Conservation (phyloP, 2,797 vertebrate species). For the Spatula versicolor region DNA sequence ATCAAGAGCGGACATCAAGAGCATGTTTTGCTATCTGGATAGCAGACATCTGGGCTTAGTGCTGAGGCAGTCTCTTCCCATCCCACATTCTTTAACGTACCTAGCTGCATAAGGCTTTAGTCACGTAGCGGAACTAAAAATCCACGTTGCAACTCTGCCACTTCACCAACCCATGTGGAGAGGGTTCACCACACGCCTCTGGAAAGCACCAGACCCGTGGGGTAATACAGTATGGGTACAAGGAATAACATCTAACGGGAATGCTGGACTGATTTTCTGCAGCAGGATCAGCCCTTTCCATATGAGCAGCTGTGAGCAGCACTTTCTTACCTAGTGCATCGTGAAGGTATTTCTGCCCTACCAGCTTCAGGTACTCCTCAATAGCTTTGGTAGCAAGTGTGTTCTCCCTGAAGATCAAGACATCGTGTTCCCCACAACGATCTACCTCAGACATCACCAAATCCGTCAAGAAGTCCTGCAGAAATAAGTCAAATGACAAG, state of each 20-base stretch:
- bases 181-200: background rate
- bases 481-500: conserved; percentile 49
- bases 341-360: conserved; percentile 95
- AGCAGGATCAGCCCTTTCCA: background rate
- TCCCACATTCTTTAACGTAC: background rate
- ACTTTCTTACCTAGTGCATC: conserved; percentile 90
- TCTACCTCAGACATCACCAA: conserved; percentile 97
- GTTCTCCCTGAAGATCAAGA: conserved; percentile 97
- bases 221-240: background rate
- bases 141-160: background rate
- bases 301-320: background rate
- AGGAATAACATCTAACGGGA: no score
- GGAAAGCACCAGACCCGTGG: background rate
- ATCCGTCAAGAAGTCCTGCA: conserved; percentile 94
- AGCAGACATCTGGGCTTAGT: background rate
- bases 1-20: background rate
- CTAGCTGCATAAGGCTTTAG: background rate
- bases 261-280: background rate
- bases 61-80: background rate
- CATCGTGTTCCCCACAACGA: conserved; percentile 94
- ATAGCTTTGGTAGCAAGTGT: conserved; percentile 96
- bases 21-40: background rate
- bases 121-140: background rate
- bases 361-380: conserved; percentile 95
- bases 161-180: background rate